A percentile compares a stretch with the other conserved stretches of the same genome.
Conservation (phyloP, 2,888 invertebrate species). For the Chalcis sispes region DNA sequence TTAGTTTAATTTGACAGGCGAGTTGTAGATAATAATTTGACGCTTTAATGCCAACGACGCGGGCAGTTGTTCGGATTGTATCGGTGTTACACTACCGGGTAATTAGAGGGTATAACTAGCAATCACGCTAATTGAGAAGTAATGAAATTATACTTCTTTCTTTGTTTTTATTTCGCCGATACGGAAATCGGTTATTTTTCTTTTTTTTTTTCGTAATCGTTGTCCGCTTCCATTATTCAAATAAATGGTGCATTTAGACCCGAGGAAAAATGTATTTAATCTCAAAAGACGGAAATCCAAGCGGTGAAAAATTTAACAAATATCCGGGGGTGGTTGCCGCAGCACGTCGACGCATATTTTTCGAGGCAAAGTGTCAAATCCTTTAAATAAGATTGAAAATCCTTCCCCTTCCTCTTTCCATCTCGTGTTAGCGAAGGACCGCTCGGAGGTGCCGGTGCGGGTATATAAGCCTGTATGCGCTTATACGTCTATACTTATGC, state of each 20-base stretch:
- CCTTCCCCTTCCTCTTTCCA: background rate
- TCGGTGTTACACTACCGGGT: background rate
- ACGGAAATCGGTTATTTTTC: background rate
- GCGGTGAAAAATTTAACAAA: conserved; percentile 2
- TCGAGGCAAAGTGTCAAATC: conserved; percentile 16
- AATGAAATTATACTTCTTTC: no score
- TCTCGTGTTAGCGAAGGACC: background rate
- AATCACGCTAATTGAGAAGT: no score
- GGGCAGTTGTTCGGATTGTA: background rate
- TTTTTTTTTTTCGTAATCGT: background rate
- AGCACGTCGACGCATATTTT: background rate
- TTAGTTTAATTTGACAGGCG: background rate
- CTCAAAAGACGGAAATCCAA: background rate
- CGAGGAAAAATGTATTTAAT: background rate
- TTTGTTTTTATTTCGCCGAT: background rate
- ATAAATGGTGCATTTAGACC: background rate
- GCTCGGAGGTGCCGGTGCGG: background rate
- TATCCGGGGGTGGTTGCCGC: background rate
- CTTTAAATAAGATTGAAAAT: conserved; percentile 35
- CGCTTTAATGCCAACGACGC: background rate
- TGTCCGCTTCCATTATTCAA: background rate
- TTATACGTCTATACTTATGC: background rate
- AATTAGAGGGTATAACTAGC: no score
- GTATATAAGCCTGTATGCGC: background rate
- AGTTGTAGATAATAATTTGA: background rate